A percentile compares a stretch with the other conserved stretches of the same genome.
These are phyloP conservation scores for Clarias fuscus DNA, from an alignment of 2,797 vertebrate genomes.

Conservation along the genomic window DNA sequence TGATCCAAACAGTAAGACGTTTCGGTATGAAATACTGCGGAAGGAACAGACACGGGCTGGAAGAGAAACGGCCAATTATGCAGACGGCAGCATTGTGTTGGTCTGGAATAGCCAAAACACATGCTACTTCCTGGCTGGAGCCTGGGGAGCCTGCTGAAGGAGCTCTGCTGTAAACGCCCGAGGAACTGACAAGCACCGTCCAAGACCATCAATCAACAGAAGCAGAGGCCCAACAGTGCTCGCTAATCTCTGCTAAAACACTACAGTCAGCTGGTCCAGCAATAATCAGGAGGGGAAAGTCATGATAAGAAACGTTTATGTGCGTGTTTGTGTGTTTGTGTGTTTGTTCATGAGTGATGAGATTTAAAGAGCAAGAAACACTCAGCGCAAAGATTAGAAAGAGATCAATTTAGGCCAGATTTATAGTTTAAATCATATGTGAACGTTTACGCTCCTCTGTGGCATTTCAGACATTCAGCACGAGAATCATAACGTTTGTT, in stretches of 20 bases:
- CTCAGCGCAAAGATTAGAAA: neutral
- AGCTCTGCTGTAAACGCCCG: conserved; percentile 20
- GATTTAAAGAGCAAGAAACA: conserved; percentile 14
- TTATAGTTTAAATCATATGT: neutral
- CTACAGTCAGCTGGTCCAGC: conserved; percentile 19
- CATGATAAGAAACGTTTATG: neutral
- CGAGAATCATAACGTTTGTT: neutral
- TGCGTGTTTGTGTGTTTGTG: conserved; percentile 16
- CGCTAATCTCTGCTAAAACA: neutral
- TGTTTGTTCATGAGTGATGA: neutral
- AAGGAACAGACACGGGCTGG: conserved; percentile 65
- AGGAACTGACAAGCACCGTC: neutral
- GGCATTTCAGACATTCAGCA: neutral
- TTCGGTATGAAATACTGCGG: conserved; percentile 60
- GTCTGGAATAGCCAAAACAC: conserved; percentile 67
- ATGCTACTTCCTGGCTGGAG: conserved; percentile 57
- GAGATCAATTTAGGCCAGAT: neutral
- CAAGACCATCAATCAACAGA: neutral
- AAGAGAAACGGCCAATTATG: conserved; percentile 67
- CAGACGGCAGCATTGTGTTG: conserved; percentile 67
- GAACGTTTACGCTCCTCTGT: neutral
- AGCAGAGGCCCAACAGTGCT: neutral
- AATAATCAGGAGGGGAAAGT: conserved; percentile 10
- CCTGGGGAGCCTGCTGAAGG: conserved; percentile 16
- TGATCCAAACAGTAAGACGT: neutral